A percentile compares a stretch with the other conserved stretches of the same genome.
Evolutionary conservation across 2,888 invertebrate genomes (phyloP).

Genomic region (Eupsilia transversa): DNA sequence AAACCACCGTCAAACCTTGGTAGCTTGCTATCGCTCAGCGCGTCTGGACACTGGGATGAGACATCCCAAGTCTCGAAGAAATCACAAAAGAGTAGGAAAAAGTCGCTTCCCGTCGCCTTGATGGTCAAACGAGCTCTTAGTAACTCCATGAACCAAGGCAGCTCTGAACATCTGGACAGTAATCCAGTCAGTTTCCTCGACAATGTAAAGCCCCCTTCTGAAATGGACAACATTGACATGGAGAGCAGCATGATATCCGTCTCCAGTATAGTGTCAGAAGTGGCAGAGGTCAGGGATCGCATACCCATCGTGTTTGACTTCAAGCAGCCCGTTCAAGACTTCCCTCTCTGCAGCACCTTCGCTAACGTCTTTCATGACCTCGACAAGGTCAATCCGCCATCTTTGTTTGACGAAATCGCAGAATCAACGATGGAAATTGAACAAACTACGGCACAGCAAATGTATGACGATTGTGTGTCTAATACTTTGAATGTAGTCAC

Average conservation of each 20-base stretch:
- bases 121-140: slow-evolving; percentile 94
- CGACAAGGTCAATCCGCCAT: slow-evolving; percentile 93
- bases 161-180: slow-evolving; percentile 92
- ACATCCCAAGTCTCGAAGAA: slow-evolving; percentile 77
- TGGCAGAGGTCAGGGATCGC: slow-evolving; percentile 91
- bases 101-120: slow-evolving; percentile 92
- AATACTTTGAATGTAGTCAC: slow-evolving; percentile 90
- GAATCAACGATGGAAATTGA: slow-evolving; percentile 90
- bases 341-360: slow-evolving; percentile 84
- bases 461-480: slow-evolving; percentile 91
- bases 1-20: slow-evolving; percentile 95
- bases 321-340: slow-evolving; percentile 89
- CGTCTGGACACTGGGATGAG: slow-evolving; percentile 89
- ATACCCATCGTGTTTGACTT: slow-evolving; percentile 90
- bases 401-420: slow-evolving; percentile 93
- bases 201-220: slow-evolving; percentile 95
- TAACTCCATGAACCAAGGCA: slow-evolving; percentile 88
- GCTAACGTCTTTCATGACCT: slow-evolving; percentile 90
- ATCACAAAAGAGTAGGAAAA: slow-evolving; percentile 90
- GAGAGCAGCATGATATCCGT: slow-evolving; percentile 96
- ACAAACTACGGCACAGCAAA: slow-evolving; percentile 89
- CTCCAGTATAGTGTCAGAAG: slow-evolving; percentile 95
- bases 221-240: slow-evolving; percentile 95
- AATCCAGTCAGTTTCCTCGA: slow-evolving; percentile 93
- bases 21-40: slow-evolving; percentile 90